phyloP scores from a whole-genome alignment of 2,797 vertebrate species.

The Naso thynnoides region DNA sequence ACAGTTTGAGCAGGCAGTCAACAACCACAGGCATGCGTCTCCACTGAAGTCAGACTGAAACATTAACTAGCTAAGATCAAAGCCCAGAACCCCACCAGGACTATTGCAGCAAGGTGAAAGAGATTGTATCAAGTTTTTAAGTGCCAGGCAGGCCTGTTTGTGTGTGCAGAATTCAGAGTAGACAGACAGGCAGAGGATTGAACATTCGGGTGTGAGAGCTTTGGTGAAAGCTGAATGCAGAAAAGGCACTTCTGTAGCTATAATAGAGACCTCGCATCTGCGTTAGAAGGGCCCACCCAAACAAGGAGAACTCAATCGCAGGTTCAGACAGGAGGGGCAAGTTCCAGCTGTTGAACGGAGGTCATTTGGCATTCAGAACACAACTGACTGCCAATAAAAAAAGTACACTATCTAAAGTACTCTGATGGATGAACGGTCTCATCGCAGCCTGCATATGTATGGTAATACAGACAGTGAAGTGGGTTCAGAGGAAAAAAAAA shows the following conservation, averaged over 20 bases:
- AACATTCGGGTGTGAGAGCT: conserved; percentile 42
- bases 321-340: conserved; percentile 48
- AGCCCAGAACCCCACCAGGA: conserved; percentile 70
- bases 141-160: conserved; percentile 50
- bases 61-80: conserved; percentile 72
- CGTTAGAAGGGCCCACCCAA: conserved; percentile 49
- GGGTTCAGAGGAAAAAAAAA: conserved; percentile 48
- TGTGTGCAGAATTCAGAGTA: conserved; percentile 54
- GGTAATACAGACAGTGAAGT: conserved; percentile 66
- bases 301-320: conserved; percentile 50
- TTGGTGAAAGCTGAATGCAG: conserved; percentile 50
- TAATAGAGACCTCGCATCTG: conserved; percentile 43
- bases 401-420: conserved; percentile 42
- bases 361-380: conserved; percentile 59
- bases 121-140: conserved; percentile 63
- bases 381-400: conserved; percentile 51
- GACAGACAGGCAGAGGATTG: conserved; percentile 30
- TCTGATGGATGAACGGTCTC: conserved; percentile 58
- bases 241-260: conserved; percentile 52
- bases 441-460: conserved; percentile 59
- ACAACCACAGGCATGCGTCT: conserved; percentile 31
- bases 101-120: conserved; percentile 66
- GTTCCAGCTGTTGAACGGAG: conserved; percentile 44
- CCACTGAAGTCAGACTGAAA: conserved; percentile 52
- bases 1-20: conserved; percentile 17